Base-by-base conservation (phyloP, 2,888 invertebrate species). In the Lithosia quadra region DNA sequence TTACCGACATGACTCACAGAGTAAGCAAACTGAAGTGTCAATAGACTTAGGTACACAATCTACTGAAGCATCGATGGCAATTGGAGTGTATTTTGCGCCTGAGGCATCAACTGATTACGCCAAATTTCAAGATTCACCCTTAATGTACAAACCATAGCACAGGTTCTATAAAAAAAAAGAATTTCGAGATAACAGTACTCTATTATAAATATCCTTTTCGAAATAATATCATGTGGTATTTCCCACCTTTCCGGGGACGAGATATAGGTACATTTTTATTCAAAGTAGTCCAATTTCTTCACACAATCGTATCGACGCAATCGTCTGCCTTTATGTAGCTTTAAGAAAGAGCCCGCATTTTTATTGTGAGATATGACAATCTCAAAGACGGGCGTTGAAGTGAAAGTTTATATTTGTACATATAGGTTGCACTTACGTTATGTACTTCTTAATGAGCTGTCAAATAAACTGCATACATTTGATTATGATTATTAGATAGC, bases 311-410 rank as follows among this genome's bases (percentile, higher is more conserved):
- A 68, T 68, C 64, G 33, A 39, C 49, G 21, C 59, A 59, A 64
- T 64, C 53, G 64, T 64, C 68, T 60, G 7, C 60, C 39, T 68
- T 68, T 55, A 64, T 64, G 39, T 61, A 64, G 60, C 60, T 68
- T 33, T 65, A 61, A 64, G 60, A 22, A 60, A 43, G 64, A 18
- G 39, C 60, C 55, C 55, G 55, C 55, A 64, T 60, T 68, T 63
- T 43, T 64, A 60, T 39, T 61, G 60, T 55, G 43, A 56, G 64
- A 65, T 64, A 68, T 64, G 64, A 63, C 63, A 59, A 43, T 53
- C 63, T 68, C 53, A 36, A 63, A 55, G 36, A 21, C 21, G 53
- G n/a, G 49, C n/a, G 49, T 8, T n/a, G n/a, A 55, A 59, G 63
- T 53, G 53, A 67, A 67, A 67, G 36, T 64, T 56, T 18, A 22